Evolutionary conservation across 2,888 invertebrate genomes (phyloP).

Genomic region (Cosmia pyralina): DNA sequence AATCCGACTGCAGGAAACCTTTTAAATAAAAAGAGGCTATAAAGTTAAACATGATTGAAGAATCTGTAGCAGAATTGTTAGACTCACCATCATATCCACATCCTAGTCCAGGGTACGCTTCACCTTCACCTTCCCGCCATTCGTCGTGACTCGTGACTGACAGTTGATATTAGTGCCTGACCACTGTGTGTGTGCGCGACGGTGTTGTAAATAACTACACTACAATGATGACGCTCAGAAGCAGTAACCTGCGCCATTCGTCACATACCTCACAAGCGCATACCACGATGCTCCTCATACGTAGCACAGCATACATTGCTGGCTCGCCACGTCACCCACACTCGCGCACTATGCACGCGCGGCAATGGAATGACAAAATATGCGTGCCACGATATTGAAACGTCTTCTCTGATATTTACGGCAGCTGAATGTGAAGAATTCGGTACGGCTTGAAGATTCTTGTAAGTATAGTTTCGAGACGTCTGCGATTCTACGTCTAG

Average conservation of each 20-base stretch:
- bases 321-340: conserved; percentile 29
- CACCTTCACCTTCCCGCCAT: background rate
- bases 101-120: background rate
- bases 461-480: conserved; percentile 29
- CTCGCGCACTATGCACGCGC: conserved; percentile 37
- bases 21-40: background rate
- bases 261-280: conserved; percentile 28
- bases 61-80: background rate
- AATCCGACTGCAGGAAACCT: background rate
- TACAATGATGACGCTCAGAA: background rate
- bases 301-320: conserved; percentile 36
- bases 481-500: conserved; percentile 7
- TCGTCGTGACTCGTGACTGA: background rate
- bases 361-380: conserved; percentile 57
- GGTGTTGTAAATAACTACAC: background rate
- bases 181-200: background rate
- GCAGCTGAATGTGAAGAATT: conserved; percentile 40
- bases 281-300: conserved; percentile 11
- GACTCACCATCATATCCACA: background rate
- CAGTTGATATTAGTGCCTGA: background rate
- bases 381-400: conserved; percentile 33
- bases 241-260: conserved; percentile 1
- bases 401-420: conserved; percentile 49
- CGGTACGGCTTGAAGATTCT: conserved; percentile 17
- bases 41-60: background rate